Conservation (phyloP, 2,113 vertebrate genomes). For the Eretmochelys imbricata region DNA sequence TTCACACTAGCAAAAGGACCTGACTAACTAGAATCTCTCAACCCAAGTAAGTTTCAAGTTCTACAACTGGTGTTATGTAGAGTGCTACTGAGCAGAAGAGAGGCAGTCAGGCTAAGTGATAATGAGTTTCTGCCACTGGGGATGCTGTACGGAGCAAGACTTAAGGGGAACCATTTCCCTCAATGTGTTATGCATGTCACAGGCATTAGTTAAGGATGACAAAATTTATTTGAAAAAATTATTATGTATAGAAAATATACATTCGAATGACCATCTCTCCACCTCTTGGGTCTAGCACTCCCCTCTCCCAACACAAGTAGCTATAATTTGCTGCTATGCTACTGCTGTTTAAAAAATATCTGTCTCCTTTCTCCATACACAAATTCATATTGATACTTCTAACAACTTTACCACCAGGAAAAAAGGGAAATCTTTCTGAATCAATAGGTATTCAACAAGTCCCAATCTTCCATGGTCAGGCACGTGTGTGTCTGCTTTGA, state of each 20-base stretch:
- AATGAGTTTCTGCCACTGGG: not conserved
- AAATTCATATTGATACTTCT: not conserved
- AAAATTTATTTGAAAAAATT: constrained; percentile 83
- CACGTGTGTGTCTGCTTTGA: constrained; percentile 81
- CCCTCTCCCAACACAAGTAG: constrained; percentile 62
- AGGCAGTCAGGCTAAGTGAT: not conserved
- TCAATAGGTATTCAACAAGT: constrained; percentile 92
- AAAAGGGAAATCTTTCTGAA: constrained; percentile 51
- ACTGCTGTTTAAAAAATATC: constrained; percentile 58
- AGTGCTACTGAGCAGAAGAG: not conserved
- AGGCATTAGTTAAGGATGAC: constrained; percentile 59
- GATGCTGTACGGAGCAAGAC: not conserved
- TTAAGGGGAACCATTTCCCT: not conserved
- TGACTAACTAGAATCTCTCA: not conserved
- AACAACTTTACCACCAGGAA: constrained; percentile 17
- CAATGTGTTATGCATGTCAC: not conserved
- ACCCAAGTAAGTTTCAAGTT: not conserved
- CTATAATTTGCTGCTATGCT: constrained; percentile 56
- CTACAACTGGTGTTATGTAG: not conserved
- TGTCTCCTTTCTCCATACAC: constrained; percentile 16
- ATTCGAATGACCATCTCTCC: constrained; percentile 69
- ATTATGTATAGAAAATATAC: constrained; percentile 83
- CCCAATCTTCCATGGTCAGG: constrained; percentile 86
- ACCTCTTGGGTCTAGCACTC: constrained; percentile 5
- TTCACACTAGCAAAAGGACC: not conserved